These are phyloP conservation scores for Alces alces DNA, from an alignment of 2,113 vertebrate genomes.

Conservation along the genomic window DNA sequence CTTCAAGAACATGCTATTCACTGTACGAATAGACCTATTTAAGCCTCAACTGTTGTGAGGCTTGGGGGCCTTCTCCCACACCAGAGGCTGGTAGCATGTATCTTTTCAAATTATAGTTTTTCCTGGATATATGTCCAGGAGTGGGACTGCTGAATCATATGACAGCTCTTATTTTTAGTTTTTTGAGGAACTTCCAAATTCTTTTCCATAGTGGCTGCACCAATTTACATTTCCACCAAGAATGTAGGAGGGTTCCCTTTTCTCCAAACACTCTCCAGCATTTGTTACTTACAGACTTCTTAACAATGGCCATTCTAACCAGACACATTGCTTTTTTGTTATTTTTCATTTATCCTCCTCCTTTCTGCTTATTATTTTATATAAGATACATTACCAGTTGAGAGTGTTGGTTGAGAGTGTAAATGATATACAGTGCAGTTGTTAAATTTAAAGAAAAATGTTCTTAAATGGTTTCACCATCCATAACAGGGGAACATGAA, in stretches of 20 bases:
- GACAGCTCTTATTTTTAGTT: not conserved
- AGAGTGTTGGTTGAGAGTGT: not conserved
- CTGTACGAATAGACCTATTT: not conserved
- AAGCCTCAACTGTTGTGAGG: not conserved
- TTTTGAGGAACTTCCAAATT: not conserved
- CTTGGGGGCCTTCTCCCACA: not conserved
- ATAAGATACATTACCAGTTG: not conserved
- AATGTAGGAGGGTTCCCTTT: not conserved
- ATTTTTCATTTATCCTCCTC: not conserved
- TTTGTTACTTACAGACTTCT: not conserved
- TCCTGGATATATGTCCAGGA: not conserved
- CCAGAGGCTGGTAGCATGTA: not conserved
- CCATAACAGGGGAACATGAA: not conserved
- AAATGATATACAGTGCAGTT: not conserved
- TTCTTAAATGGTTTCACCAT: not conserved
- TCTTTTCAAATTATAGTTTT: not conserved
- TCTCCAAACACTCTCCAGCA: not conserved
- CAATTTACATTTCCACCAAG: not conserved
- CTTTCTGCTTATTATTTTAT: not conserved
- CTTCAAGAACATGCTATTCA: not conserved
- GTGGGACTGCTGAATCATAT: not conserved
- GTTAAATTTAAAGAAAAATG: not conserved
- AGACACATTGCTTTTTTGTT: not conserved
- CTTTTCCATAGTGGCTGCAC: not conserved
- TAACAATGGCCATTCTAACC: not conserved